A percentile compares a stretch with the other conserved stretches of the same genome.
phyloP scores from a whole-genome alignment of 2,888 invertebrate genomes.

The Nomada goodeniana region DNA sequence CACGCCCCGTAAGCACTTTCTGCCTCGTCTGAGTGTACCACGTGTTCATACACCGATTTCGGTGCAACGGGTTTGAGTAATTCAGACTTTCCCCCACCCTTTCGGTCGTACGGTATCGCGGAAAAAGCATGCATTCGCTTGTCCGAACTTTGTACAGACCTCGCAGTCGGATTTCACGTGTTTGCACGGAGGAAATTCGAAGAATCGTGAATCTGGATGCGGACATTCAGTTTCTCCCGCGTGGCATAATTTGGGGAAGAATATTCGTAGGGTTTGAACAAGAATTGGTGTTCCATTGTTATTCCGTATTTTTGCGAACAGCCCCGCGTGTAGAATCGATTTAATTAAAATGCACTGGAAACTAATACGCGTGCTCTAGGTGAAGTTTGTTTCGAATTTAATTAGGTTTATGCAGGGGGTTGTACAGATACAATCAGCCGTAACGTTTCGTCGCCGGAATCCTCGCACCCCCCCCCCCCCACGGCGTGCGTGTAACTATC shows the following conservation, averaged over 20 bases:
- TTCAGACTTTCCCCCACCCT: constrained; percentile 42
- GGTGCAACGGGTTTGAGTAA: constrained; percentile 35
- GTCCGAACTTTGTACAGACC: not conserved
- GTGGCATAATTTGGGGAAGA: no score
- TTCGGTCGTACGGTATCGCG: not conserved
- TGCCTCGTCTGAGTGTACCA: constrained; percentile 54
- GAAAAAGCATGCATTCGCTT: constrained; percentile 15
- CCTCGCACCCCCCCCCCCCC: not conserved
- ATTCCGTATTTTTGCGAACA: constrained; percentile 1
- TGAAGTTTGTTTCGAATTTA: constrained; percentile 50
- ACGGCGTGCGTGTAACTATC: constrained; percentile 27
- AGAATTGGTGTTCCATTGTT: not conserved
- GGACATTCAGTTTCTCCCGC: no score
- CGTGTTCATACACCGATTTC: constrained; percentile 49
- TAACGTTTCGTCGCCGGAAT: constrained; percentile 7
- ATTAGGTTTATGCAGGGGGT: constrained; percentile 40
- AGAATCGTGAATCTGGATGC: not conserved
- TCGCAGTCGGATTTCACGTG: no score
- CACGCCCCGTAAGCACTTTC: constrained; percentile 65
- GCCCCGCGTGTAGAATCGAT: not conserved
- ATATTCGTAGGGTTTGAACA: no score
- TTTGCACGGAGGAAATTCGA: not conserved
- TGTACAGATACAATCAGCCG: constrained; percentile 27
- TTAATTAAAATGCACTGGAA: constrained; percentile 38
- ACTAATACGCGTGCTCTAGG: not conserved